Percentiles rank a stretch among this genome's conserved stretches.
These are phyloP conservation scores for Adoxophyes honmai DNA, from an alignment of 1,140 invertebrate genomes.

Conservation along the genomic window DNA sequence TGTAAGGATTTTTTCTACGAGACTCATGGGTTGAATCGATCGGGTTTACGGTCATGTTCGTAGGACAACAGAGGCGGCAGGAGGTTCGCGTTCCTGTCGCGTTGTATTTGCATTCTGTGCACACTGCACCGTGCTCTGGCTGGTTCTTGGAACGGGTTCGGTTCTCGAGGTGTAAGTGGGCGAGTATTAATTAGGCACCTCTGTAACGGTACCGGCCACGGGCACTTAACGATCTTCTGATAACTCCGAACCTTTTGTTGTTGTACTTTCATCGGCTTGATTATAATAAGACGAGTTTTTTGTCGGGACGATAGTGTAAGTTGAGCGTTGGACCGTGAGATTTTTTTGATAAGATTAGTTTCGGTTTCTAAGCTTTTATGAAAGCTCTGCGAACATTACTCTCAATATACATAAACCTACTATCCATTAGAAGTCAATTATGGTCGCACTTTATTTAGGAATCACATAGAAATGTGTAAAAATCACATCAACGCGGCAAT, in stretches of 20 bases:
- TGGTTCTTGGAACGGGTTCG: slow-evolving; percentile 39
- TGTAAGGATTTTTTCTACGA: slow-evolving; percentile 69
- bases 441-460: no score
- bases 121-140: slow-evolving; percentile 24
- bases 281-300: slow-evolving; percentile 24
- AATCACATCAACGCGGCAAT: neutral
- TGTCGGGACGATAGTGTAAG: slow-evolving; percentile 2
- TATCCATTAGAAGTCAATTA: no score
- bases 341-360: slow-evolving; percentile 23
- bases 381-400: neutral
- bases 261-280: slow-evolving; percentile 29
- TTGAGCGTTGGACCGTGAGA: slow-evolving; percentile 19
- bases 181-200: slow-evolving; percentile 61
- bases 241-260: slow-evolving; percentile 37
- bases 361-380: slow-evolving; percentile 2
- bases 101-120: slow-evolving; percentile 60
- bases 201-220: slow-evolving; percentile 44
- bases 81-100: slow-evolving; percentile 40
- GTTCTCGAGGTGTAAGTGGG: slow-evolving; percentile 43
- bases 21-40: slow-evolving; percentile 67
- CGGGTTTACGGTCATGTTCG: slow-evolving; percentile 34
- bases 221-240: slow-evolving; percentile 39
- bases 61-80: slow-evolving; percentile 16
- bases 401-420: no score
- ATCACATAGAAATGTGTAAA: neutral